Evolutionary conservation across 1,140 invertebrate species (phyloP).

Genomic region (Sycophila sp.): DNA sequence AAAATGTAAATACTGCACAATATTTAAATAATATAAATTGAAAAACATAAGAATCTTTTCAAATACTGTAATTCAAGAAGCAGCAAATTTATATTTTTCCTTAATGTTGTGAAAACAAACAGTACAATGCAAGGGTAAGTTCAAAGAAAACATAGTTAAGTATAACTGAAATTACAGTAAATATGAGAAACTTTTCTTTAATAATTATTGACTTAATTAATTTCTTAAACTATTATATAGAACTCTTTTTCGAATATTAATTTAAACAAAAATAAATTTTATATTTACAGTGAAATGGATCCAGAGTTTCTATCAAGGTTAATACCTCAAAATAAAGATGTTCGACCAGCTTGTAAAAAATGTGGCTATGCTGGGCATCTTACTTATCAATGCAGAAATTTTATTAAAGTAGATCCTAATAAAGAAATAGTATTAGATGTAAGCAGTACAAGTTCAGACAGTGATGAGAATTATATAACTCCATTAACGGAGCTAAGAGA

Average conservation of each 20-base stretch:
- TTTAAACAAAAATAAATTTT: background rate
- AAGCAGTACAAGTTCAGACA: slow-evolving; percentile 87
- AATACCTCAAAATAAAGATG: slow-evolving; percentile 75
- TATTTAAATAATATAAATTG: too few species aligned
- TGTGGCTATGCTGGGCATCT: slow-evolving; percentile 95
- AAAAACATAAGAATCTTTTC: too few species aligned
- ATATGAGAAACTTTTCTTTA: background rate
- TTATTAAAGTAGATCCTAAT: slow-evolving; percentile 86
- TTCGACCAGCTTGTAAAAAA: slow-evolving; percentile 88
- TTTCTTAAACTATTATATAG: too few species aligned
- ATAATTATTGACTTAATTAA: background rate
- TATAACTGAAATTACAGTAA: background rate
- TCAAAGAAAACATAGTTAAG: background rate
- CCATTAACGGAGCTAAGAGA: slow-evolving; percentile 83
- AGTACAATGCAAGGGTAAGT: background rate
- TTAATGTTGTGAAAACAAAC: background rate
- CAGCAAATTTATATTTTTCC: background rate
- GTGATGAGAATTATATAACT: slow-evolving; percentile 85
- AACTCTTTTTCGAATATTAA: too few species aligned
- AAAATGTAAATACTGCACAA: too few species aligned
- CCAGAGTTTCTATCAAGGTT: slow-evolving; percentile 63
- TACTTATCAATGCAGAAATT: slow-evolving; percentile 96
- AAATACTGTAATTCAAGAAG: background rate
- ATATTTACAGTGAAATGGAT: slow-evolving; percentile 53
- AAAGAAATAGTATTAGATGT: slow-evolving; percentile 94